Conservation (phyloP, 2,113 vertebrate species). For the Spermophilus dauricus region DNA sequence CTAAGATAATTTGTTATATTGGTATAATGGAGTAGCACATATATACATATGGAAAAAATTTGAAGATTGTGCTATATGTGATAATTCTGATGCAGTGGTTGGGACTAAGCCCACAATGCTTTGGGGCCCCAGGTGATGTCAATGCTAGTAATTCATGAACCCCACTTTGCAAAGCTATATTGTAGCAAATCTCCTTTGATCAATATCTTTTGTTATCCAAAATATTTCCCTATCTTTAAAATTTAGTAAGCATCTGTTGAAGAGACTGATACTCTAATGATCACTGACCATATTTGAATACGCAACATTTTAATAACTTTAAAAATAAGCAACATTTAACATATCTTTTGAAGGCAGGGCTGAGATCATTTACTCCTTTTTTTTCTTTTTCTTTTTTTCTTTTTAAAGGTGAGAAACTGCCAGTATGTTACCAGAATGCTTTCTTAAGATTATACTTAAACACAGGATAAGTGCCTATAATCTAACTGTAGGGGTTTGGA, state of each 20-base stretch:
- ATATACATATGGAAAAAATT: not conserved
- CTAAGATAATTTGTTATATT: not conserved
- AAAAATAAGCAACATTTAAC: slow-evolving; percentile 38
- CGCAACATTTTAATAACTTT: not conserved
- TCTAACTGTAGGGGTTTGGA: slow-evolving; percentile 65
- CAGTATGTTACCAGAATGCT: slow-evolving; percentile 31
- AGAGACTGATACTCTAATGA: not conserved
- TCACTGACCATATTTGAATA: not conserved
- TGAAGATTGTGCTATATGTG: not conserved
- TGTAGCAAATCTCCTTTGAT: not conserved
- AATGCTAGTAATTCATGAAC: not conserved
- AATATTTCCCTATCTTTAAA: not conserved
- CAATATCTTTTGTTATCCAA: not conserved
- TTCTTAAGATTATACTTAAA: slow-evolving; percentile 29
- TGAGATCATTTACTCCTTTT: not conserved
- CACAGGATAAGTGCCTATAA: slow-evolving; percentile 24
- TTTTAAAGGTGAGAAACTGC: slow-evolving; percentile 33
- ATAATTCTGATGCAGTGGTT: not conserved
- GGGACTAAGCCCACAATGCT: not conserved
- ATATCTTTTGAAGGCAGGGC: not conserved
- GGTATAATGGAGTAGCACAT: not conserved
- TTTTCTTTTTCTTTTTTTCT: not conserved
- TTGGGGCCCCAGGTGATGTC: not conserved
- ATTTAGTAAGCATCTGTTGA: not conserved
- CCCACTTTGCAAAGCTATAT: not conserved